Evolutionary conservation across 92 coral and sea anemone genomes (phyloP), one percentile per base, ranked within the genome.

Genomic region (Phenganax stokvisi): DNA sequence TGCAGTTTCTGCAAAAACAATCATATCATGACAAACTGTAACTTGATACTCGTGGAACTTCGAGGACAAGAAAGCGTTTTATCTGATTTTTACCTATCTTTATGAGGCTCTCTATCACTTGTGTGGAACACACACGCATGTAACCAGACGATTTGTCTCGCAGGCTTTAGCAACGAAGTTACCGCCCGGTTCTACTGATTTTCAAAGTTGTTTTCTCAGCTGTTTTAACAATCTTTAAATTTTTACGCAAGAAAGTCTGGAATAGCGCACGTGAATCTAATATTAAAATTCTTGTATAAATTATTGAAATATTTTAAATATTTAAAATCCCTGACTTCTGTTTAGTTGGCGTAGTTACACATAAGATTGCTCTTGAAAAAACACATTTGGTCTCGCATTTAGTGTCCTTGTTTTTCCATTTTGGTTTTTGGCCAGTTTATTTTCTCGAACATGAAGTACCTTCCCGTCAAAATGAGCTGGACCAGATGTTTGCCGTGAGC

Each of bases 11-110:
- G 52, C n/a, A 29, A 56, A 75, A 75, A 75, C 80, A 75, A 75
- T 75, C 66, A 75, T 63, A 59, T 75, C 67, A 75, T 15, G 27
- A 55, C 52, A 75, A 56, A 57, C 47, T 56, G 62, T 15, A 68
- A 68, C 73, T 11, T 28, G 56, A 75, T 75, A 75, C 63, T 75
- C 77, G 77, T 73, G 77, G 58, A 52, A 73, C 10, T 52, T 11
- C 10, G 52, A 29, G 11, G 58, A 10, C 31, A 0, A 6, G 3
- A n/a, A 61, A 0, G 73, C 16, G 70, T 68, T 68, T 68, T 68
- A 68, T 68, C 73, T 10, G 73, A 68, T 68, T 37, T 68, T 37
- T 9, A 6, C 52, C 16, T 28, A 68, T 64, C 70, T n/a, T 44
- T 3, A 20, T 0, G 31, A 28, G 9, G 9, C 1, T 68, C 0